phyloP scores from a whole-genome alignment of 1,140 invertebrate genomes.

The Harlomillsia oculata region DNA sequence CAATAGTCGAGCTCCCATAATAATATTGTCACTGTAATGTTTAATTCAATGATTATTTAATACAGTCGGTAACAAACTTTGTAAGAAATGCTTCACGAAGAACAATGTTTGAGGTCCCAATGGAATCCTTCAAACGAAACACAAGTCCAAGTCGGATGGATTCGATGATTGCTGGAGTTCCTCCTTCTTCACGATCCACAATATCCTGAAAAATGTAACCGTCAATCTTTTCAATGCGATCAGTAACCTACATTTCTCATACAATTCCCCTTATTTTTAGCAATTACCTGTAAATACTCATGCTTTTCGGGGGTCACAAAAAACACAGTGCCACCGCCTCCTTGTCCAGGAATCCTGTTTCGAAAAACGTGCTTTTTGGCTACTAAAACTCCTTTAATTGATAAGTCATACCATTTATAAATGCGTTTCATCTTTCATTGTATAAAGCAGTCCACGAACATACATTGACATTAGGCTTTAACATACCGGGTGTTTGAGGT shows the following conservation, averaged over 20 bases:
- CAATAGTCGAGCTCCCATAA: background rate
- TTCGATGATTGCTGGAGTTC: slow-evolving; percentile 71
- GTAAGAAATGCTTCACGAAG: slow-evolving; percentile 53
- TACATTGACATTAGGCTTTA: no score
- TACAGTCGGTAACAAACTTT: slow-evolving; percentile 9
- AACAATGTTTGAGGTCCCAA: slow-evolving; percentile 61
- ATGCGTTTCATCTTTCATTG: no score
- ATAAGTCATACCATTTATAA: background rate
- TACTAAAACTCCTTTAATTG: slow-evolving; percentile 48
- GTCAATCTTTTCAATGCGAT: no score
- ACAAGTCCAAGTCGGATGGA: slow-evolving; percentile 73
- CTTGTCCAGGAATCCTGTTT: slow-evolving; percentile 44
- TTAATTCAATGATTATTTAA: background rate
- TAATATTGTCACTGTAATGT: background rate
- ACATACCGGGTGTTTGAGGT: slow-evolving; percentile 58
- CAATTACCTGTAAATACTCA: slow-evolving; percentile 45
- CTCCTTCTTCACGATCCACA: slow-evolving; percentile 70
- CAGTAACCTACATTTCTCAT: no score
- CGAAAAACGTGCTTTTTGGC: slow-evolving; percentile 56
- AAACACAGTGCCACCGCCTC: slow-evolving; percentile 51
- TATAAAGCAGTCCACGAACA: no score
- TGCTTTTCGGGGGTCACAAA: slow-evolving; percentile 49
- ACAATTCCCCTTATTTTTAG: background rate
- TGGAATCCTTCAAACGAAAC: slow-evolving; percentile 71
- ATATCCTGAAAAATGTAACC: slow-evolving; percentile 43